These are phyloP conservation scores for Atrichornis clamosus DNA, from an alignment of 2,113 vertebrate genomes.

Conservation along the genomic window DNA sequence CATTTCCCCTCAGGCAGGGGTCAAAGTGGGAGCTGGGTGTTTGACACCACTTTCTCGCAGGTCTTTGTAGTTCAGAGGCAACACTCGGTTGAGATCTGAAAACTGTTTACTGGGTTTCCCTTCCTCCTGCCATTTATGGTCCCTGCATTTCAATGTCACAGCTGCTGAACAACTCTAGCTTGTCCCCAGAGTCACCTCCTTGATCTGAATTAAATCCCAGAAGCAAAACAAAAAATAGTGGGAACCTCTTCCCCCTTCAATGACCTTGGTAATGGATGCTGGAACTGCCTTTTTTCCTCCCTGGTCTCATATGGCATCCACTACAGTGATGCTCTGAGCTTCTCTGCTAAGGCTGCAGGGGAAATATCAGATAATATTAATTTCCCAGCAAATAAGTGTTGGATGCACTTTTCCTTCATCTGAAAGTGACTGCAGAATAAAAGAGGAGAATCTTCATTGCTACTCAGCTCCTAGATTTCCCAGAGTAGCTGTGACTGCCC, in stretches of 20 bases:
- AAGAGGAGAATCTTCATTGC: not conserved
- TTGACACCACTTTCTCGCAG: slow-evolving; percentile 43
- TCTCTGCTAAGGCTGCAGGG: not conserved
- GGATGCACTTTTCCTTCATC: not conserved
- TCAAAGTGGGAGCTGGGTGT: slow-evolving; percentile 12
- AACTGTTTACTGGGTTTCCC: slow-evolving; percentile 50
- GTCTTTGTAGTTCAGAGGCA: slow-evolving; percentile 47
- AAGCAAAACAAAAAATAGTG: slow-evolving; percentile 25
- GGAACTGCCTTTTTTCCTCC: not conserved
- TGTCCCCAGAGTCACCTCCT: slow-evolving; percentile 50
- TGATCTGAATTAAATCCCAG: not conserved
- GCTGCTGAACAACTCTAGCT: slow-evolving; percentile 28
- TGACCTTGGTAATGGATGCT: slow-evolving; percentile 9
- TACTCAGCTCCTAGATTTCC: not conserved
- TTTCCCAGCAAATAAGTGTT: not conserved
- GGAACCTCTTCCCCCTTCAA: slow-evolving; percentile 7
- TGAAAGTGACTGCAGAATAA: not conserved
- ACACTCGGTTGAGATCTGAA: not conserved
- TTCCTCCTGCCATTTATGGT: slow-evolving; percentile 38
- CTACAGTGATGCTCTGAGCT: not conserved
- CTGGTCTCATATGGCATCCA: not conserved
- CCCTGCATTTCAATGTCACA: slow-evolving; percentile 26
- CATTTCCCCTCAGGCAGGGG: slow-evolving; percentile 36
- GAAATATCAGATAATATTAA: not conserved
- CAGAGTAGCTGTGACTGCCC: not conserved